Evolutionary conservation across 2,797 vertebrate genomes (phyloP), one percentile per base, ranked within the genome.

Genomic region (Sylvia borin): DNA sequence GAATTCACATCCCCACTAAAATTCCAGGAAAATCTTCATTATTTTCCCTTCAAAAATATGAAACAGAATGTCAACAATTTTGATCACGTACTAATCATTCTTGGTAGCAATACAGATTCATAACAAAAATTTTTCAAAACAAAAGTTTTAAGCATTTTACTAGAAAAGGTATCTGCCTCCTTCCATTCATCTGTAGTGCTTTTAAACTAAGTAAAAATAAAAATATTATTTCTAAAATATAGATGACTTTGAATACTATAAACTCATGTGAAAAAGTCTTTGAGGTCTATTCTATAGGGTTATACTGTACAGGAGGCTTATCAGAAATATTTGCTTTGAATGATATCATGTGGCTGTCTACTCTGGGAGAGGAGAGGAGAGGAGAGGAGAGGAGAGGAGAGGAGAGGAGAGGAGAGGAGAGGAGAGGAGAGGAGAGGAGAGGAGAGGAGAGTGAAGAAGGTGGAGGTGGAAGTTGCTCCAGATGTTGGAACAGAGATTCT

Each of bases 391-490:
- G 31, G 45, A 34, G 38, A 31, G 29, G 34, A 50, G 47, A 65
- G 32, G 20, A 22, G 25, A 45, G 54, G 54, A 34, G 32, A 34
- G 53, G 54, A 29, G 26, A 48, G 64, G 19, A n/a, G 17, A 57
- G 31, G 31, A 31, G 13, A 50, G 65, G 43, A 19, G 47, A 22
- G 26, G 7, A 22, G 32, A 55, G 24, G 25, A 27, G 16, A 36
- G n/a, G 32, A 31, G 13, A 50, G 65, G 43, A 19, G 47, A 22
- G 26, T 7, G 40, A 40, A 21, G 13, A n/a, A 16, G 12, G 14
- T 2, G 3, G 6, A 27, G 5, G 2, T 8, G 36, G 29, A 11
- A 42, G 8, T 3, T 11, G 4, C 16, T 65, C 9, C 24, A n/a
- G 19, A 29, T 24, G 20, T 20, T 57, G 17, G n/a, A 51, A 19